A percentile compares a stretch with the other conserved stretches of the same genome.
Conservation (phyloP, 2,888 invertebrate species). For the Apodemia duryi region DNA sequence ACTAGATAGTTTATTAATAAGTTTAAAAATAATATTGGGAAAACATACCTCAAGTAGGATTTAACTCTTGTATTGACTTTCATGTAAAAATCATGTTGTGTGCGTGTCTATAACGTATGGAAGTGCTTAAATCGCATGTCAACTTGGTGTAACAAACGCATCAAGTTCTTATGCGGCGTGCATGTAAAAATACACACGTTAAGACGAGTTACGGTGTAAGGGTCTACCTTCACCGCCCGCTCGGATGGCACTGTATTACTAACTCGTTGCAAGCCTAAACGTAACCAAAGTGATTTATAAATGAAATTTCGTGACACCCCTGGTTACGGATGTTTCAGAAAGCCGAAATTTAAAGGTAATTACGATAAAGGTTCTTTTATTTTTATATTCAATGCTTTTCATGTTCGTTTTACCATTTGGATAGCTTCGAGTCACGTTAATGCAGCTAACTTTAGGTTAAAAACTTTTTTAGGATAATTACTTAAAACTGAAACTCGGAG, state of each 20-base stretch:
- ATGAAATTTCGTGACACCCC: slow-evolving; percentile 56
- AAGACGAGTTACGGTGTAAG: slow-evolving; percentile 29
- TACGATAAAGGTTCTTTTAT: slow-evolving; percentile 8
- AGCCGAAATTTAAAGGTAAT: slow-evolving; percentile 13
- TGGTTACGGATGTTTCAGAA: slow-evolving; percentile 12
- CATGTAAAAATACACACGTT: slow-evolving; percentile 39
- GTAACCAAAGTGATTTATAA: slow-evolving; percentile 62
- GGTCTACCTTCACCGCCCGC: slow-evolving; percentile 18
- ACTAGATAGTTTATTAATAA: too few species aligned
- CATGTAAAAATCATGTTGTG: slow-evolving; percentile 1
- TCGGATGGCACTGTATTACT: slow-evolving; percentile 16
- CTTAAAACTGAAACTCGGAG: neutral
- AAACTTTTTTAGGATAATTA: neutral
- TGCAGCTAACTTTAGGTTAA: neutral
- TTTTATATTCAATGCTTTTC: slow-evolving; percentile 7
- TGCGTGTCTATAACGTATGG: slow-evolving; percentile 17
- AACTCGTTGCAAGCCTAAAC: slow-evolving; percentile 24
- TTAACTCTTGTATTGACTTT: slow-evolving; percentile 3
- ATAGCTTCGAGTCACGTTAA: neutral
- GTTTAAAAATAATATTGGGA: neutral
- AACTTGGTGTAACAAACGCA: slow-evolving; percentile 24
- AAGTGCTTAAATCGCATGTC: slow-evolving; percentile 28
- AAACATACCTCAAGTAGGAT: slow-evolving; percentile 13
- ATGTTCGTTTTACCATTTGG: slow-evolving; percentile 2
- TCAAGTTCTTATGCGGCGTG: slow-evolving; percentile 30